Evolutionary conservation across 1,140 invertebrate genomes (phyloP), one percentile per base, ranked within the genome.

Genomic region (honey bee (Apis mellifera)): DNA sequence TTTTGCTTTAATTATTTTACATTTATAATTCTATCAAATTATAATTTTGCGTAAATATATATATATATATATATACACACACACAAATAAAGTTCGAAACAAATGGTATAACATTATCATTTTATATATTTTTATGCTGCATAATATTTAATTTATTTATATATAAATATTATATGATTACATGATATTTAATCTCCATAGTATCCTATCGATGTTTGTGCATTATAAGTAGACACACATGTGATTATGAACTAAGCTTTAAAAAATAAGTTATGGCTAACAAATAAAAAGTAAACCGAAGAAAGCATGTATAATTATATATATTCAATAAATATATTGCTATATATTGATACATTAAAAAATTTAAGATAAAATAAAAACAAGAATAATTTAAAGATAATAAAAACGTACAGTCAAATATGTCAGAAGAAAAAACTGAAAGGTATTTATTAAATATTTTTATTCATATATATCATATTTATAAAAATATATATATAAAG

Each of bases 361-460:
- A 21, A 50, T 64, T 26, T 21, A 26, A 32, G 1, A 12, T 68
- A 66, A 12, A 59, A 9, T 7, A 19, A 23, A 42, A 17, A 13
- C 21, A 55, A 1, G 3, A 26, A 5, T 55, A 54, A 48, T 80
- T 76, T n/a, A 13, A 52, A 71, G 12, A 50, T 70, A 62, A 60
- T 23, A 54, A 23, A n/a, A 62, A 26, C 17, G 12, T 59, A 42
- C 23, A 26, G 13, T 68, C 57, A 80, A 82, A 68, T 77, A 91
- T 91, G 90, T 85, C 89, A 42, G 91, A 92, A 59, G 90, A 92
- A 76, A 92, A 92, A 83, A 62, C 83, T 13, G 88, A 90, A 79
- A 86, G 83, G 88, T 92, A 90, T 64, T 60, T 78, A 68, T 26
- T 75, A 17, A 5, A 62, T 70, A 9, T 48, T 32, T 9, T 3